Evolutionary conservation across 2,888 invertebrate genomes (phyloP).

Genomic region (Pseudococcus jackbeardsleyi): DNA sequence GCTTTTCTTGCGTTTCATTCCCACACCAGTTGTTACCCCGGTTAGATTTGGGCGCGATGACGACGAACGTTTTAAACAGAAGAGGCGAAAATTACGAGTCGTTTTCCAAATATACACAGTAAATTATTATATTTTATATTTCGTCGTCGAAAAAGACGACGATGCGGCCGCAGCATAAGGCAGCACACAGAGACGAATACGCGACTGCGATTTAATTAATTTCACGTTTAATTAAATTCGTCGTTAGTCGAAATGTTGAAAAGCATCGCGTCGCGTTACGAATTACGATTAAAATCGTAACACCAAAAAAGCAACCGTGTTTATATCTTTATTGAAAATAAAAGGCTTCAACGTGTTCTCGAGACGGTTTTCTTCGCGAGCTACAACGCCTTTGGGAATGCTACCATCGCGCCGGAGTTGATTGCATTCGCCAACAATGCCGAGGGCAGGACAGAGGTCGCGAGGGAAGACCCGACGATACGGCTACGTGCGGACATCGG

Average conservation of each 20-base stretch:
- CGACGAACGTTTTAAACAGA: background rate
- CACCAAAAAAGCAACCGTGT: background rate
- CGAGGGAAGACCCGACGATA: background rate
- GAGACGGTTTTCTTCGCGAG: background rate
- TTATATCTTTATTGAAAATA: slow-evolving; percentile 24
- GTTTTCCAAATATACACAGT: background rate
- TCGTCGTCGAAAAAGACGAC: background rate
- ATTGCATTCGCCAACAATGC: background rate
- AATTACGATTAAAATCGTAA: slow-evolving; percentile 9
- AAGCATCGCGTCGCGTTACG: background rate
- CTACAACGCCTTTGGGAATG: slow-evolving; percentile 1
- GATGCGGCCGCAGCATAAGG: background rate
- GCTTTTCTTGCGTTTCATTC: background rate
- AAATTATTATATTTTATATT: slow-evolving; percentile 19
- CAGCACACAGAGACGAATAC: background rate
- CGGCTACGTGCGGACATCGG: slow-evolving; percentile 17
- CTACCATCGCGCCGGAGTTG: background rate
- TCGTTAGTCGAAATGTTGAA: slow-evolving; percentile 33
- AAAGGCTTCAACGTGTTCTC: background rate
- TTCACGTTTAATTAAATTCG: slow-evolving; percentile 47
- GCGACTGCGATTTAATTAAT: slow-evolving; percentile 36
- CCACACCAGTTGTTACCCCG: background rate
- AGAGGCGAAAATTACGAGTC: slow-evolving; percentile 1
- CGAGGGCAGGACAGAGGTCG: background rate
- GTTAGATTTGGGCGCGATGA: background rate